These are phyloP conservation scores for Scaptomyza graminum DNA, from an alignment of 1,140 invertebrate species.

Conservation along the genomic window DNA sequence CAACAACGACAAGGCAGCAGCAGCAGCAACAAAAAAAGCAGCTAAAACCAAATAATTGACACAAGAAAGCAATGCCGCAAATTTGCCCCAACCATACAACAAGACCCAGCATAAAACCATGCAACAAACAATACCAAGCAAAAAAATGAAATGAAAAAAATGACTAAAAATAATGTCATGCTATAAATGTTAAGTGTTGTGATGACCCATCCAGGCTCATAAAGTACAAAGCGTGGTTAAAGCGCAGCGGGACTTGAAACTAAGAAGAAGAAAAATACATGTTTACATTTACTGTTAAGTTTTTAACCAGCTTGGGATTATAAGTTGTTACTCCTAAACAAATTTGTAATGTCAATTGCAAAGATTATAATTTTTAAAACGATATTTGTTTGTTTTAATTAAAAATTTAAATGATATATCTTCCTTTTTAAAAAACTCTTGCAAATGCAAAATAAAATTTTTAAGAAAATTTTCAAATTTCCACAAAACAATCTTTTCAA, in stretches of 20 bases:
- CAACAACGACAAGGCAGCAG: conserved; percentile 21
- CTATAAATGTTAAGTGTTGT: conserved; percentile 65
- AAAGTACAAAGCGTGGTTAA: conserved; percentile 41
- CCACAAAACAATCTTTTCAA: too few relatives aligned
- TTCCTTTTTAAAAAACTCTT: too few relatives aligned
- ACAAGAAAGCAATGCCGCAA: conserved; percentile 80
- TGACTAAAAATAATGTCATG: conserved; percentile 62
- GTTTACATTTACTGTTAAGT: conserved; percentile 10
- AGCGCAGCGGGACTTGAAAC: neutral
- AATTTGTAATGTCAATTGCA: too few relatives aligned
- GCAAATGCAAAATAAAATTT: too few relatives aligned
- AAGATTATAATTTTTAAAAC: too few relatives aligned
- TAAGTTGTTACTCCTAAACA: too few relatives aligned
- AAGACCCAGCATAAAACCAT: neutral
- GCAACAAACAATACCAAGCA: conserved; percentile 29
- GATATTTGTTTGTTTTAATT: too few relatives aligned
- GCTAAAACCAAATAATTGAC: conserved; percentile 73
- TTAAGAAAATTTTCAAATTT: too few relatives aligned
- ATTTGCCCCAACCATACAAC: conserved; percentile 50
- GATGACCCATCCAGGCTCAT: conserved; percentile 61
- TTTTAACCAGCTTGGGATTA: too few relatives aligned
- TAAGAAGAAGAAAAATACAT: neutral
- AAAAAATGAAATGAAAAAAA: conserved; percentile 1
- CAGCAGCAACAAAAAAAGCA: conserved; percentile 48
- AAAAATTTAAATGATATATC: too few relatives aligned